Evolutionary conservation across 2,113 vertebrate species (phyloP).

Genomic region (Lota lota): DNA sequence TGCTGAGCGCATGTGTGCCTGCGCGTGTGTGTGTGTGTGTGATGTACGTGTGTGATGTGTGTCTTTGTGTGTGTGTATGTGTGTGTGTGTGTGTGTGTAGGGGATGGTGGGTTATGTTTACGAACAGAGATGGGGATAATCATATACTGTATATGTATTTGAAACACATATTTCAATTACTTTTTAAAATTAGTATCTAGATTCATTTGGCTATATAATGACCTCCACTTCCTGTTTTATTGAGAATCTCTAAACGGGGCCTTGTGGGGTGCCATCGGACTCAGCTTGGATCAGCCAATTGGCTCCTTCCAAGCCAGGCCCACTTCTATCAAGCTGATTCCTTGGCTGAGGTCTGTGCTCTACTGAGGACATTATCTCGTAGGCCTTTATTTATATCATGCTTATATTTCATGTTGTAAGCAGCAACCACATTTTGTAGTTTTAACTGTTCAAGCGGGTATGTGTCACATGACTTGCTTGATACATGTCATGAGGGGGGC

Average conservation of each 20-base stretch:
- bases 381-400: neutral
- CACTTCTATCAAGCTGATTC: too few relatives aligned
- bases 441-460: neutral
- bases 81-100: too few relatives aligned
- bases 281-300: too few relatives aligned
- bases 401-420: neutral
- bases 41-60: slow-evolving; percentile 16
- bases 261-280: too few relatives aligned
- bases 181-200: neutral
- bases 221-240: neutral
- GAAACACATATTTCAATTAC: neutral
- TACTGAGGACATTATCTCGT: too few relatives aligned
- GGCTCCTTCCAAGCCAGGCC: too few relatives aligned
- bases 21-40: slow-evolving; percentile 14
- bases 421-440: neutral
- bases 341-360: too few relatives aligned
- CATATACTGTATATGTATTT: neutral
- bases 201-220: neutral
- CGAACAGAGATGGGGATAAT: neutral
- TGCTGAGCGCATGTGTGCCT: slow-evolving; percentile 12
- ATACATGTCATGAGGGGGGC: neutral
- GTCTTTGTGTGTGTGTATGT: too few relatives aligned
- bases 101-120: neutral
- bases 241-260: neutral
- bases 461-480: neutral